Evolutionary conservation across 2,797 vertebrate genomes (phyloP).

Genomic region (Mormyrus proboscirostris): DNA sequence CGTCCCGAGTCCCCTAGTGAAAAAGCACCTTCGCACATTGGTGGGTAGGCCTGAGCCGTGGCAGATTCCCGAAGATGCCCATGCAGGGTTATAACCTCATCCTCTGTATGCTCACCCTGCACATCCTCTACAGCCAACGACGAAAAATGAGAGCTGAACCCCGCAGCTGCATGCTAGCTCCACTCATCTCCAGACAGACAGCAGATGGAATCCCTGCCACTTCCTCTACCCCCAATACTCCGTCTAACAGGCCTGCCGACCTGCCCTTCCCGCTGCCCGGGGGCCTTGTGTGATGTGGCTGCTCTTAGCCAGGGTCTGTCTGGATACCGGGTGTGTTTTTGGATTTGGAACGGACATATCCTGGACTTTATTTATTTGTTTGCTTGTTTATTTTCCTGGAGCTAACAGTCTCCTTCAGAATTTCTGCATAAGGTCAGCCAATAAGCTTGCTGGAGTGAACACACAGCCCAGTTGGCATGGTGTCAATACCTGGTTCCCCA

Average conservation of each 20-base stretch:
- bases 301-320: neutral
- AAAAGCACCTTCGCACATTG: neutral
- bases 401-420: slow-evolving; percentile 10
- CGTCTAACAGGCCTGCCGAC: neutral
- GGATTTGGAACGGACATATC: neutral
- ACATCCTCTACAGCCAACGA: neutral
- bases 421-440: neutral
- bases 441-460: neutral
- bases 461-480: neutral
- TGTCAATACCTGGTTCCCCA: neutral
- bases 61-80: neutral
- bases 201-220: neutral
- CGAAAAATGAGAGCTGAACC: neutral
- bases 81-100: too few species aligned
- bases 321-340: neutral
- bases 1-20: neutral
- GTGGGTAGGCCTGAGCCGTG: neutral
- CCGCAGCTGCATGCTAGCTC: neutral
- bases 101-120: neutral
- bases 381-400: neutral
- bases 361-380: neutral
- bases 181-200: neutral
- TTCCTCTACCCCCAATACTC: neutral
- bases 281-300: neutral
- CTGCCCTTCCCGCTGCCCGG: neutral